phyloP scores from a whole-genome alignment of 2,888 invertebrate genomes.

The Sinhomidia bicolor region DNA sequence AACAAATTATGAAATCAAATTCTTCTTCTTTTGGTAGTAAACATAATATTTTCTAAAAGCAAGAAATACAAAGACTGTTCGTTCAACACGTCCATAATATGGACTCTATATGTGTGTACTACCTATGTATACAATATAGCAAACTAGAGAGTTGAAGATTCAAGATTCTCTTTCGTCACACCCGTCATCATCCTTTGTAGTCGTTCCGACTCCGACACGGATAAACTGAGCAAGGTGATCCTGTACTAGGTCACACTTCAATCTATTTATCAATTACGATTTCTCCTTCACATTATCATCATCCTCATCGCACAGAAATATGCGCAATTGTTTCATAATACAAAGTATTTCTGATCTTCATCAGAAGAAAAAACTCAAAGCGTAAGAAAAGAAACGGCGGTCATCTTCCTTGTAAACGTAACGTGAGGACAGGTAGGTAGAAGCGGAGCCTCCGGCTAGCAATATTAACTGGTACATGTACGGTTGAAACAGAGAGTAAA shows the following conservation, averaged over 20 bases:
- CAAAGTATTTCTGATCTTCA: not conserved
- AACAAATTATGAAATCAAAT: not conserved
- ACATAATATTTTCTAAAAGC: not conserved
- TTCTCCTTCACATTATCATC: not conserved
- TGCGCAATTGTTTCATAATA: conserved; percentile 18
- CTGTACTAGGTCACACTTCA: conserved; percentile 57
- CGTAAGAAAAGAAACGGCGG: not conserved
- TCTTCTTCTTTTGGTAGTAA: not conserved
- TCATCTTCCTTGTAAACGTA: not conserved
- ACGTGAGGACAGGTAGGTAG: conserved; percentile 2
- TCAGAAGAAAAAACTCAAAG: not conserved
- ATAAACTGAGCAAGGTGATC: conserved; percentile 60
- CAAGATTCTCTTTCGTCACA: conserved; percentile 63
- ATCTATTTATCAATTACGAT: conserved; percentile 68
- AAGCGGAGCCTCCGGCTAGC: conserved; percentile 17
- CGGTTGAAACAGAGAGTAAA: not conserved
- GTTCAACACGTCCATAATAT: not conserved
- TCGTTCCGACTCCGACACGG: conserved; percentile 57
- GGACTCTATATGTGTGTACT: too few relatives aligned
- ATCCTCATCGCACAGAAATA: not conserved
- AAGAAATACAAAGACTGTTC: not conserved
- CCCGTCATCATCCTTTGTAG: conserved; percentile 63
- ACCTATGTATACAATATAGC: not conserved
- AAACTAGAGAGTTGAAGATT: not conserved
- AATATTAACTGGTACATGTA: conserved; percentile 21